These are phyloP conservation scores for Metallyticus violacea DNA, from an alignment of 2,888 invertebrate genomes.

Conservation along the genomic window DNA sequence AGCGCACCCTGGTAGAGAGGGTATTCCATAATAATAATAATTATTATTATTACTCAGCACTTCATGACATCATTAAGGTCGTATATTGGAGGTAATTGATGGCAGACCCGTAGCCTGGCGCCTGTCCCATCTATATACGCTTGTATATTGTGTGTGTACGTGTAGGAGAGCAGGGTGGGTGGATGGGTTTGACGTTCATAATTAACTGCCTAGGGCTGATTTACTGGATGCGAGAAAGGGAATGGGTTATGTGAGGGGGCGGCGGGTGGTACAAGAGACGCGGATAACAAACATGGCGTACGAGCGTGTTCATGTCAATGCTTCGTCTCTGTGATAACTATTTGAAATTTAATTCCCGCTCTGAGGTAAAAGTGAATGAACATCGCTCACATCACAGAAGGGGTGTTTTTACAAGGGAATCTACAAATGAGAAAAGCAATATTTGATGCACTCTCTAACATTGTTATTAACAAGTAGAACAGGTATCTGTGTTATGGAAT, in stretches of 20 bases:
- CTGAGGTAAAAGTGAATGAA: not conserved
- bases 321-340: not conserved
- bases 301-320: not conserved
- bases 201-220: not conserved
- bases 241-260: too few species aligned
- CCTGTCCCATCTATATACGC: not conserved
- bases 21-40: not conserved
- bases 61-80: constrained; percentile 6
- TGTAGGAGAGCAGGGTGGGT: too few species aligned
- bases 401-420: not conserved
- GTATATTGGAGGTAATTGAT: constrained; percentile 14
- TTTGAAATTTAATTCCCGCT: not conserved
- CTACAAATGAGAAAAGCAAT: not conserved
- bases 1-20: not conserved
- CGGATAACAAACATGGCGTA: not conserved
- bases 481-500: not conserved
- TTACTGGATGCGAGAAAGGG: not conserved
- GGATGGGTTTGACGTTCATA: constrained; percentile 4
- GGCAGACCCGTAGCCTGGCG: not conserved
- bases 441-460: not conserved
- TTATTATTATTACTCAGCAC: constrained; percentile 5
- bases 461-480: not conserved
- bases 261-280: not conserved
- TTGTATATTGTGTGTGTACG: too few species aligned
- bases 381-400: too few species aligned